These are phyloP conservation scores for Tipula unca DNA, from an alignment of 2,888 invertebrate genomes.

Conservation along the genomic window DNA sequence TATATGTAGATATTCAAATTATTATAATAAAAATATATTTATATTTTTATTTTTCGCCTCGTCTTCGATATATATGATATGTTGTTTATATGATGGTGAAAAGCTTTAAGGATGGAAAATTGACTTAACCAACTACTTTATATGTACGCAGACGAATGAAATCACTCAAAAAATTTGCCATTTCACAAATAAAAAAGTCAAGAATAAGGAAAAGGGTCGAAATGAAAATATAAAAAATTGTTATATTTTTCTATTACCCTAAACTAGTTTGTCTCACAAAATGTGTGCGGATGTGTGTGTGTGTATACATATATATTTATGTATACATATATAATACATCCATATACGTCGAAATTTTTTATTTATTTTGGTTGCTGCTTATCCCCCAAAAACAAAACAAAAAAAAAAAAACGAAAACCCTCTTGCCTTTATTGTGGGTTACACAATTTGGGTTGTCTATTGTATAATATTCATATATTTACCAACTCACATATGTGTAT, in stretches of 20 bases:
- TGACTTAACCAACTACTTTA: not conserved
- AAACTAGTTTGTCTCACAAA: not conserved
- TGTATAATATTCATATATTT: slow-evolving; percentile 8
- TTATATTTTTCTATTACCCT: not conserved
- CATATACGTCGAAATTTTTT: not conserved
- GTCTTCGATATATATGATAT: no score
- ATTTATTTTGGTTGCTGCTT: not conserved
- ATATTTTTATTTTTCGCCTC: not conserved
- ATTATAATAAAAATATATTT: not conserved
- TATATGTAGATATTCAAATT: not conserved
- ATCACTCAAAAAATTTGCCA: not conserved
- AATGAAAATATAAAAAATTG: slow-evolving; percentile 9
- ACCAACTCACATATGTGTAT: not conserved
- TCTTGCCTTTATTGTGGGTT: not conserved
- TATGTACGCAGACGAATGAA: not conserved
- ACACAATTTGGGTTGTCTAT: not conserved
- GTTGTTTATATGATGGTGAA: not conserved
- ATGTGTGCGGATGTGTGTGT: not conserved
- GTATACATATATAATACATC: not conserved
- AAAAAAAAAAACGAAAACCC: not conserved
- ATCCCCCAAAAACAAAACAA: not conserved
- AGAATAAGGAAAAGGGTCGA: not conserved
- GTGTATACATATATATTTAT: not conserved
- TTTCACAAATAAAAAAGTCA: not conserved
- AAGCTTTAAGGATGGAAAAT: not conserved